phyloP scores from a whole-genome alignment of 2,797 vertebrate species.

The Mallotus villosus region DNA sequence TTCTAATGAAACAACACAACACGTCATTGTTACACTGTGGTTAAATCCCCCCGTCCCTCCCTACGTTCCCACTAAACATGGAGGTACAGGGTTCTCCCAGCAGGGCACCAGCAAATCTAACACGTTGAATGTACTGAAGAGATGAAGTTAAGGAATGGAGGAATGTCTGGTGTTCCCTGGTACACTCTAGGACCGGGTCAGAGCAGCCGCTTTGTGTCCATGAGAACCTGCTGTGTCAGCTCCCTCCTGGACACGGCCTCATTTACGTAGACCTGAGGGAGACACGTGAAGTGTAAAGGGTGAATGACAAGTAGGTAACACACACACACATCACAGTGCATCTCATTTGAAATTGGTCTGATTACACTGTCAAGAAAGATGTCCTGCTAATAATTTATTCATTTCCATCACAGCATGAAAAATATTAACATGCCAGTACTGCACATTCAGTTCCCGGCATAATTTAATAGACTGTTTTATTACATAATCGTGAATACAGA shows the following conservation, averaged over 20 bases:
- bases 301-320: conserved; percentile 24
- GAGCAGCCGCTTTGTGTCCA: conserved; percentile 53
- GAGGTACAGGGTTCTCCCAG: conserved; percentile 50
- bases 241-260: conserved; percentile 39
- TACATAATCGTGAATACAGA: conserved; percentile 13
- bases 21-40: conserved; percentile 45
- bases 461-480: conserved; percentile 48
- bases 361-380: conserved; percentile 70
- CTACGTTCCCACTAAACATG: conserved; percentile 37
- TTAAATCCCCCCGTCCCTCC: conserved; percentile 26
- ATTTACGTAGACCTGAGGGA: conserved; percentile 81
- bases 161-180: conserved; percentile 41
- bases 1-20: conserved; percentile 50
- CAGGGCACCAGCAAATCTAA: conserved; percentile 57
- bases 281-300: conserved; percentile 37
- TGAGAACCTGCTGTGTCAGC: conserved; percentile 57
- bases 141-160: conserved; percentile 43
- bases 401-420: conserved; percentile 54
- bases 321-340: conserved; percentile 25
- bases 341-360: conserved; percentile 61
- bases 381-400: conserved; percentile 66
- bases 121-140: conserved; percentile 52
- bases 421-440: conserved; percentile 57
- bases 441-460: conserved; percentile 49
- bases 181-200: conserved; percentile 44